Evolutionary conservation across 2,113 vertebrate genomes (phyloP), one percentile per base, ranked within the genome.

Genomic region (Chaetops frenatus): DNA sequence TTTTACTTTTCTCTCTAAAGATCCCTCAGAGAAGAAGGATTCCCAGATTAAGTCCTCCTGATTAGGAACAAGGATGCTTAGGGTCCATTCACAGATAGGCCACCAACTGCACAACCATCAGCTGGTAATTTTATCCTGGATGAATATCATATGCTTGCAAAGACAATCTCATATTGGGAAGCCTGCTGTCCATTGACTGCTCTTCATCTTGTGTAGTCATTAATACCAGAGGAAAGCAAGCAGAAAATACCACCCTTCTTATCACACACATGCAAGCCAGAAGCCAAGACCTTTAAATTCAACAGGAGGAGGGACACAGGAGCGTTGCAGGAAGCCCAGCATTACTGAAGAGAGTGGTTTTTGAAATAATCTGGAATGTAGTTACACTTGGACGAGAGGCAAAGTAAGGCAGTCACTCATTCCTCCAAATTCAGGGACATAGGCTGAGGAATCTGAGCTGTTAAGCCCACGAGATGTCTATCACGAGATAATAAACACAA

Each of bases 401-500:
- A 90, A 86, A 93, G 54, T 15, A 36, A 86, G 38, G 64, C 45
- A 83, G 56, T 53, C 2, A 1, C 38, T 86, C 36, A 66, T 31
- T 73, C 60, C 57, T 90, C 31, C 27, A 45, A 40, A 92, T 61
- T 79, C 48, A 88, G 80, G 57, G 79, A 74, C 82, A 81, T 28
- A 1, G 2, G 51, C 86, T 78, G 53, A 90, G 64, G 67, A 93
- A 81, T 88, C 65, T 35, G 76, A 94, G 91, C 56, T 82, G 50
- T 58, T 85, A 92, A 90, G 31, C 25, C 81, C 82, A 87, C 0
- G 1, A 97, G 85, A 90, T 51, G 58, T 86, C 87, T 91, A 77
- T 86, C 90, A 82, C 0, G 4, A 96, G 87, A 82, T 90, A 92
- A 94, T 95, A 93, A 96, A 95, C 85, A 92, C 64, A 78, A 94